These are phyloP conservation scores for Tachina fera DNA, from an alignment of 2,888 invertebrate genomes.

Conservation along the genomic window DNA sequence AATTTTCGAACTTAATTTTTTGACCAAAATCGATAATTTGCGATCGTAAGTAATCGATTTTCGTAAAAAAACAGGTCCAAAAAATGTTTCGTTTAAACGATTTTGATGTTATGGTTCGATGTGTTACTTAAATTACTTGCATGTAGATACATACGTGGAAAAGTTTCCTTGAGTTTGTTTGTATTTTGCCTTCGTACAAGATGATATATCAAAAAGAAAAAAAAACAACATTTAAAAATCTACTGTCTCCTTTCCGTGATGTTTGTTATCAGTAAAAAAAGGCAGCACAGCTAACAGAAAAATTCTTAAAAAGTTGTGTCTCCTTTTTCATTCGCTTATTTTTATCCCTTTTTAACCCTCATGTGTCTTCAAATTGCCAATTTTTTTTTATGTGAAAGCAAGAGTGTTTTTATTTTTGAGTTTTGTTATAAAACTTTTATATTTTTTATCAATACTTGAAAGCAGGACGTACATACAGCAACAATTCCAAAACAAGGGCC, in stretches of 20 bases:
- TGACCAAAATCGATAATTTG: no score
- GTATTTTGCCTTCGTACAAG: background rate
- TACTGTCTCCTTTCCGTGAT: conserved; percentile 26
- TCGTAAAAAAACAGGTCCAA: no score
- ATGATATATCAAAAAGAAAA: conserved; percentile 35
- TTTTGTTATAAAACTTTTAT: conserved; percentile 68
- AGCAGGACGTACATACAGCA: conserved; percentile 1
- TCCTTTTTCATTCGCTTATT: conserved; percentile 27
- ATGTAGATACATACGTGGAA: background rate
- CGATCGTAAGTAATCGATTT: no score
- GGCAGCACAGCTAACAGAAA: conserved; percentile 23
- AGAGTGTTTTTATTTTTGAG: conserved; percentile 34
- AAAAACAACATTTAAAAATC: conserved; percentile 52
- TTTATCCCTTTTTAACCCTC: conserved; percentile 59
- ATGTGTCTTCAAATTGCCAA: conserved; percentile 32
- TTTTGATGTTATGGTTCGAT: no score
- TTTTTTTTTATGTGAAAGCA: conserved; percentile 16
- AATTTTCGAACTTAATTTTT: no score
- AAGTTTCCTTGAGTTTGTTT: conserved; percentile 12
- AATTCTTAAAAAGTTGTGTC: conserved; percentile 16
- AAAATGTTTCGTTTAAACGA: no score
- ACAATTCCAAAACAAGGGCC: conserved; percentile 39
- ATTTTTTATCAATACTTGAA: conserved; percentile 64
- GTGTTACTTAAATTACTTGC: conserved; percentile 28
- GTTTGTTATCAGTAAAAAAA: conserved; percentile 11